These are phyloP conservation scores for Limnephilus auricula DNA, from an alignment of 2,888 invertebrate species.

Conservation along the genomic window DNA sequence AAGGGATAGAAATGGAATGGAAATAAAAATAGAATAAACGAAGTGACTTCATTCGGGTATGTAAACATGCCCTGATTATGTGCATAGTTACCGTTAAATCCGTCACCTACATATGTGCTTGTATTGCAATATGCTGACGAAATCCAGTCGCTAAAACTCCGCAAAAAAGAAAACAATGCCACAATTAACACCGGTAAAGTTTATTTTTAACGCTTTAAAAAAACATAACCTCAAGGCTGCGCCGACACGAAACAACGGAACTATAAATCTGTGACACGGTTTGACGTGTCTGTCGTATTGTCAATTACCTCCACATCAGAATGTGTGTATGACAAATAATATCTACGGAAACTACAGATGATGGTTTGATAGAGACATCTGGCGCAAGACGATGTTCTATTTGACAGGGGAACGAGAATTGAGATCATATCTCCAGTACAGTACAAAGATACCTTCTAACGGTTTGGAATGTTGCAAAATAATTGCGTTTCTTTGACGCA, in stretches of 20 bases:
- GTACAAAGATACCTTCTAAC: background rate
- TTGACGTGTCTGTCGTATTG: background rate
- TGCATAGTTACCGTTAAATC: background rate
- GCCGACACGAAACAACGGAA: background rate
- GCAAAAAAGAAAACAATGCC: constrained; percentile 3
- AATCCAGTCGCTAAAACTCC: background rate
- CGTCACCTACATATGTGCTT: background rate
- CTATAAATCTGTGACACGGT: background rate
- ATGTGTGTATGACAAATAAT: background rate
- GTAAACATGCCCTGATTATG: background rate
- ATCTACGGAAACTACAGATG: background rate
- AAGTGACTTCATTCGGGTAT: background rate
- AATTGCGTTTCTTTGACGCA: background rate
- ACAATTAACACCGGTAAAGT: background rate
- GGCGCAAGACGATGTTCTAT: background rate
- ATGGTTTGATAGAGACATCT: background rate
- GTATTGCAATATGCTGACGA: background rate
- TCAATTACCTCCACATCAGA: background rate
- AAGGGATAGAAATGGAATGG: too few species aligned
- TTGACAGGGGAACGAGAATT: background rate
- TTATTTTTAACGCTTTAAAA: background rate
- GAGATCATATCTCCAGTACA: background rate
- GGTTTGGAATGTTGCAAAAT: background rate
- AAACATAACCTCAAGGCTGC: constrained; percentile 1
- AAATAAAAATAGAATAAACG: too few species aligned